Conservation (phyloP, 2,113 vertebrate species). For the Phaethon lepturus region DNA sequence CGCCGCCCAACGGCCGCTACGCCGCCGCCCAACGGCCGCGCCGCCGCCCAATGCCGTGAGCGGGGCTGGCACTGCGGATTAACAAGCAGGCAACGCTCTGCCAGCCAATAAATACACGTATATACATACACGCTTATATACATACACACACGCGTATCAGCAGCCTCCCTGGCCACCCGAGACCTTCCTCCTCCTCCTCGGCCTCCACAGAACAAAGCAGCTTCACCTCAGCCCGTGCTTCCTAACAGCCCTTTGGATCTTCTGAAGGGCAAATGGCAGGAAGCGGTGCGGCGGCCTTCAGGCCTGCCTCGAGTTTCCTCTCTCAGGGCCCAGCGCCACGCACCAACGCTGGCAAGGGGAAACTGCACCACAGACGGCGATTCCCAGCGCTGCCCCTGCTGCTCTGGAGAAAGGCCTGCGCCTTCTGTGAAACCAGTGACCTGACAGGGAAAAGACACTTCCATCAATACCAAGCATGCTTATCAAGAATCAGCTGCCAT, state of each 20-base stretch:
- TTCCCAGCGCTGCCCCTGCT: background rate
- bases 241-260: too few relatives aligned
- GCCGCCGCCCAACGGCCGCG: too few relatives aligned
- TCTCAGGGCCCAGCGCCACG: too few relatives aligned
- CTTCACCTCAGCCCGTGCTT: background rate
- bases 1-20: background rate
- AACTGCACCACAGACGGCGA: fast-evolving
- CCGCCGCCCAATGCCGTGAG: fast-evolving
- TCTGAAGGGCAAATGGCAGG: too few relatives aligned
- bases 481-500: fast-evolving
- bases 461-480: fast-evolving
- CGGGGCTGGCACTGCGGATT: fast-evolving
- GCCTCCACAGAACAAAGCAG: background rate
- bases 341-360: fast-evolving
- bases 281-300: too few relatives aligned
- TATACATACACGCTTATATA: fast-evolving
- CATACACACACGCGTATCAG: fast-evolving
- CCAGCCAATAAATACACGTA: fast-evolving
- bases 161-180: background rate
- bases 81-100: fast-evolving
- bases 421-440: too few relatives aligned
- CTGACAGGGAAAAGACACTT: fast-evolving
- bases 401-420: fast-evolving
- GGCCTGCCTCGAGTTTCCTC: background rate
- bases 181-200: background rate